Evolutionary conservation across 2,797 vertebrate genomes (phyloP), one percentile per base, ranked within the genome.

Genomic region (Labeo calbasu): DNA sequence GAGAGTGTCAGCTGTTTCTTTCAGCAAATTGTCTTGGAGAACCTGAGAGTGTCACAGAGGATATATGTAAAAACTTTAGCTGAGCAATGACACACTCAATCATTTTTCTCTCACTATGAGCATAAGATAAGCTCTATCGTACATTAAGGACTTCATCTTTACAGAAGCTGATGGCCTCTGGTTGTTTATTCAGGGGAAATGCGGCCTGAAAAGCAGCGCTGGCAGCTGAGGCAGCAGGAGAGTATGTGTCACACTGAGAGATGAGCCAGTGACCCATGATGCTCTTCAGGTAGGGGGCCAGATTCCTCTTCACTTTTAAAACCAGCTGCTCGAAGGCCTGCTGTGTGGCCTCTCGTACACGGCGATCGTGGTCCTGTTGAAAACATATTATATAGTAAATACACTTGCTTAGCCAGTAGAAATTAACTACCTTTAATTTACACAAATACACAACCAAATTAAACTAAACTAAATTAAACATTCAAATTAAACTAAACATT

Each of bases 221-320:
- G 4, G 98, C 98, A 50, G 98, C 96, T 13, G 96, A 96, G 53
- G 98, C 97, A 70, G 98, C 98, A 23, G 98, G 97, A 10, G 95
- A 91, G 43, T 98, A 96, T 11, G 95, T 96, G 90, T 99, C 98
- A 87, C 98, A 99, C 66, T 99, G 98, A 85, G 97, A 96, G 88
- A 99, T 94, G 50, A 99, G 95, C 98, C 98, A 99, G 91, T 98
- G 96, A 68, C 98, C 98, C 98, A 99, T 99, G 86, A 99, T 92
- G 89, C 93, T 97, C 92, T 97, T 99, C 89, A 99, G 95, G 90
- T 97, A 97, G 63, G 98, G 98, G 84, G 98, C 98, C 89, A 99
- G 92, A 85, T 96, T 96, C 86, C 98, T 97, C 79, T 96, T 97
- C 28, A 99, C 98, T 95, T 99, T 99, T 86, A 98, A 91, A 87